These are phyloP conservation scores for Pristionchus mayeri DNA, from an alignment of 2,888 invertebrate genomes.

Conservation along the genomic window DNA sequence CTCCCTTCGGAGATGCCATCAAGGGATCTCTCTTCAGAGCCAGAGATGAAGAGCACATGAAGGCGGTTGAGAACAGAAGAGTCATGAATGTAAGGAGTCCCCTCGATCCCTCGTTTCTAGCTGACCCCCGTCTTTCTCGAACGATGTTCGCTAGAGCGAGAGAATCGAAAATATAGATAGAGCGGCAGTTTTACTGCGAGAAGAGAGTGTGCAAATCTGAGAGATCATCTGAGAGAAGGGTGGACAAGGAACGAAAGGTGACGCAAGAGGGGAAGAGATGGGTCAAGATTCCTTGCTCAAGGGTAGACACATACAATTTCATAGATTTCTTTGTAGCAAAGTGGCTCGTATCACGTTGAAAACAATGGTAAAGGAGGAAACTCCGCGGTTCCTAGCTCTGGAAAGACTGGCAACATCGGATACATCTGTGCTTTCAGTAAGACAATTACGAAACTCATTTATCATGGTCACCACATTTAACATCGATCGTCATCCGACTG, in stretches of 20 bases:
- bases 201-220: background rate
- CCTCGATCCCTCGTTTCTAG: background rate
- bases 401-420: slow-evolving; percentile 34
- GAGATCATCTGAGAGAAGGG: background rate
- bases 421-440: slow-evolving; percentile 38
- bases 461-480: background rate
- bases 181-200: slow-evolving; percentile 10
- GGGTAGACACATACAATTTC: background rate
- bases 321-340: slow-evolving; percentile 5
- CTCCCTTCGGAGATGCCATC: background rate
- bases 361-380: background rate
- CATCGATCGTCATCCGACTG: background rate
- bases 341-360: background rate
- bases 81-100: background rate
- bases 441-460: background rate
- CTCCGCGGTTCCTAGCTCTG: background rate
- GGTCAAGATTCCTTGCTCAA: background rate
- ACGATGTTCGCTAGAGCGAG: background rate
- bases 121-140: background rate
- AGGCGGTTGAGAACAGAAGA: slow-evolving; percentile 14
- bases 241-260: background rate
- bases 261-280: background rate
- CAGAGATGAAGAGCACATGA: slow-evolving; percentile 14
- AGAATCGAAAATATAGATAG: background rate
- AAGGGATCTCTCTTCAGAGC: background rate